Base-by-base conservation (phyloP, 2,888 invertebrate genomes). In the Morpho achilles region DNA sequence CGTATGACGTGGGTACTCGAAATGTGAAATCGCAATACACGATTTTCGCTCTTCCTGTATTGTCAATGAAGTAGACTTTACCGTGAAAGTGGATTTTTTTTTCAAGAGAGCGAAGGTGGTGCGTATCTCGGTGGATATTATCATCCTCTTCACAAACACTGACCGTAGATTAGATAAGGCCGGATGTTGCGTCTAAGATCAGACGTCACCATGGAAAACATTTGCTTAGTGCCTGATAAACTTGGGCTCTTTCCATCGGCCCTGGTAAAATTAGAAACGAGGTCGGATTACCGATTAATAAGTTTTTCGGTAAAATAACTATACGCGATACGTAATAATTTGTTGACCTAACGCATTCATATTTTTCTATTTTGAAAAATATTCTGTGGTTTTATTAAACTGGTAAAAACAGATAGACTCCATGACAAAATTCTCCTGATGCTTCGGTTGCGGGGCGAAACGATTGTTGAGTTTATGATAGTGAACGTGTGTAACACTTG, bases 111-210 rank as follows among this genome's bases (percentile, higher is more conserved):
- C 52, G 57, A 47, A 54, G 50, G 51, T 56, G 57, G 62, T 62
- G 81, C 77, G 79, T 82, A 82, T 83, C 82, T 80, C 76, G 71
- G 77, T 82, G 77, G 75, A 76, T 81, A 77, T 81, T 77, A 71
- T 73, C 74, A 50, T 16, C 48, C 71, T 71, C 77, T 80, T 69
- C 70, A 73, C 79, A 85, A 85, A 87, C 86, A 84, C 87, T 88
- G 88, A 87, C 88, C 87, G 81, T 69, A 87, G 88, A 89, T 89
- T 82, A 89, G 88, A 89, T 88, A 88, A 79, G 76, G 76, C 77
- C 84, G 87, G 87, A 87, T 87, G 87, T 79, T 75, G 77, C 79
- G 77, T 69, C 79, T 64, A 62, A 68, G 69, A 71, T 69, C 65
- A 66, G 63, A 58, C 46, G 60, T 59, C 55, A 62, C 57, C 60